A percentile compares a stretch with the other conserved stretches of the same genome.
Evolutionary conservation across 2,888 invertebrate species (phyloP).

Genomic region (Crossocerus cetratus): DNA sequence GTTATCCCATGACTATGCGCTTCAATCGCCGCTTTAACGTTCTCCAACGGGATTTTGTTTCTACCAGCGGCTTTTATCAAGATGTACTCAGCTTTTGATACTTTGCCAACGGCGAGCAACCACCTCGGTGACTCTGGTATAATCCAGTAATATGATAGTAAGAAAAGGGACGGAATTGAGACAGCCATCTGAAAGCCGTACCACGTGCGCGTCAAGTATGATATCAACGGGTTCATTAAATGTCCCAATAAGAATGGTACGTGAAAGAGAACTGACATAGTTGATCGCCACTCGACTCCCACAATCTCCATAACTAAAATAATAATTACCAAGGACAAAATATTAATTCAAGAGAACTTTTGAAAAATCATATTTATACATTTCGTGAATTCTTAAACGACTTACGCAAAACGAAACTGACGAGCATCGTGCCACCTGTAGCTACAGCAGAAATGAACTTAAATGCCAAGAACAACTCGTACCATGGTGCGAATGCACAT

Average conservation of each 20-base stretch:
- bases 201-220: constrained; percentile 82
- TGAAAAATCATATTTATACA: neutral
- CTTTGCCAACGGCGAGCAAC: constrained; percentile 76
- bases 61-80: constrained; percentile 73
- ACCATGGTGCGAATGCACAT: constrained; percentile 80
- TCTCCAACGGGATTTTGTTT: constrained; percentile 72
- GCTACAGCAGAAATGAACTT: constrained; percentile 81
- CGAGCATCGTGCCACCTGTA: constrained; percentile 83
- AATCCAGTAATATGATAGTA: constrained; percentile 78
- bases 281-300: constrained; percentile 78
- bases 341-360: neutral
- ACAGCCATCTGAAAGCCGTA: constrained; percentile 76
- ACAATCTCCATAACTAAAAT: constrained; percentile 80
- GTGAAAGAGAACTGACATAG: constrained; percentile 79
- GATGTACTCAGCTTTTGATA: constrained; percentile 73
- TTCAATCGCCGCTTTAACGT: constrained; percentile 68
- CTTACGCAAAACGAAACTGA: constrained; percentile 81
- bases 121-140: constrained; percentile 79
- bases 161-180: constrained; percentile 76
- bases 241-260: constrained; percentile 80
- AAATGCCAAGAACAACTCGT: constrained; percentile 80
- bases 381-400: constrained; percentile 24
- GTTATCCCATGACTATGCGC: constrained; percentile 50
- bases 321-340: neutral
- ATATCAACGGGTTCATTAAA: constrained; percentile 79